Base-by-base conservation (phyloP, 2,113 vertebrate genomes). In the Mus spicilegus region DNA sequence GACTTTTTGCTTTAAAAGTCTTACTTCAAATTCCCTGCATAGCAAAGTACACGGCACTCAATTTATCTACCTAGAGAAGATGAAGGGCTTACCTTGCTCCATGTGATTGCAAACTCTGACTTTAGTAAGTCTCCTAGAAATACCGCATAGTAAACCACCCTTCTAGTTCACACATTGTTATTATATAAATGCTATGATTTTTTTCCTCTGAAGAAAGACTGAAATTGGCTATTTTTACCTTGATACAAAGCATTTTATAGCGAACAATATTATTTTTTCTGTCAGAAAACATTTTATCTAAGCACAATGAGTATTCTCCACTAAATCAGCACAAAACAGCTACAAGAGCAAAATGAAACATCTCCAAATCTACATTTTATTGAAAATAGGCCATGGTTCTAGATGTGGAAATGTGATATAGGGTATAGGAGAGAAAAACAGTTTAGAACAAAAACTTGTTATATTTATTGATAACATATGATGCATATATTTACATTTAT, bases 201-300 rank as follows among this genome's bases (percentile, higher is more conserved):
- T 92, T 93, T 87, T 94, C 54, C 54, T 14, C n/a, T 87, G 54
- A 93, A 91, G 84, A 75, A 96, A 94, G n/a, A 67, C 46, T 58
- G 58, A 80, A 95, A 93, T 90, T 94, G 87, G 70, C 90, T 93
- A 92, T 93, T 97, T 97, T 96, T 96, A 92, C 49, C 39, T 85
- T 58, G 20, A 96, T 69, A 97, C 80, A 97, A 97, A 96, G 80
- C 95, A 90, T 92, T 97, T 94, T 93, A 92, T 67, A 87, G 54
- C 51, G 33, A 87, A 96, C 39, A 94, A 94, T 97, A 90, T 96
- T 96, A 95, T 94, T 96, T 96, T 96, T 97, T 90, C 76, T 95
- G 84, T 96, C 96, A 98, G 93, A 96, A 98, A 97, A 95, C 46
- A 95, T 97, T 97, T 97, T 96, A 86, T 94, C 96, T 96, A 97